Evolutionary conservation across 2,888 invertebrate genomes (phyloP), one percentile per base, ranked within the genome.

Genomic region (Philereme vetulata): DNA sequence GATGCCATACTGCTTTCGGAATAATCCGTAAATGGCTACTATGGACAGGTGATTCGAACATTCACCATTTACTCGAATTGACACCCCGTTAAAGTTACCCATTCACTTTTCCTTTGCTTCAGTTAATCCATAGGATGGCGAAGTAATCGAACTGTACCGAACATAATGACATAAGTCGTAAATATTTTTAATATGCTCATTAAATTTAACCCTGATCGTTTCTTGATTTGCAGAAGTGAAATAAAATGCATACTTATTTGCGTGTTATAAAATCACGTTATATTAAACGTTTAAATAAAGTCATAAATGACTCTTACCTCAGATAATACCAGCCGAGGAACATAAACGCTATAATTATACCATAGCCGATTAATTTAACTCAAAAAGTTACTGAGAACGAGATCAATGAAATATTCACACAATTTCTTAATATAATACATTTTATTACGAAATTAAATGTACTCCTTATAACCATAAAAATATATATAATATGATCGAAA

Each of bases 1-100:
- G 51, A 56, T 45, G 50, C 52, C 50, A 53, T 44, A 46, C 52
- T 43, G 46, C 43, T 59, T 65, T 62, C 21, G 46, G 56, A 52
- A 42, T 51, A 40, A 52, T 44, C 61, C 48, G 32, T 62, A 62
- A 53, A 61, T 56, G 51, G 59, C 35, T 11, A 38, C 9, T 21
- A 21, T 49, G 33, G 32, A 60, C 49, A 54, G 7, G 36, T 48
- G 44, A 35, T 32, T 49, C 9, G 36, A 40, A 50, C 53, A 46
- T 53, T 56, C 45, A 56, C 52, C 6, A 52, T 49, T 10, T n/a
- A 56, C 48, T 51, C 32, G 32, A 40, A 50, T 53, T 38, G 52
- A 21, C 34, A 33, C 40, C 32, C 40, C 48, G 52, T 56, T 53
- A 38, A 50, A 50, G 36, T 52, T 46, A 32, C 44, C 42, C 53